Base-by-base conservation (phyloP, 2,797 vertebrate genomes). In the Danio kyathit region DNA sequence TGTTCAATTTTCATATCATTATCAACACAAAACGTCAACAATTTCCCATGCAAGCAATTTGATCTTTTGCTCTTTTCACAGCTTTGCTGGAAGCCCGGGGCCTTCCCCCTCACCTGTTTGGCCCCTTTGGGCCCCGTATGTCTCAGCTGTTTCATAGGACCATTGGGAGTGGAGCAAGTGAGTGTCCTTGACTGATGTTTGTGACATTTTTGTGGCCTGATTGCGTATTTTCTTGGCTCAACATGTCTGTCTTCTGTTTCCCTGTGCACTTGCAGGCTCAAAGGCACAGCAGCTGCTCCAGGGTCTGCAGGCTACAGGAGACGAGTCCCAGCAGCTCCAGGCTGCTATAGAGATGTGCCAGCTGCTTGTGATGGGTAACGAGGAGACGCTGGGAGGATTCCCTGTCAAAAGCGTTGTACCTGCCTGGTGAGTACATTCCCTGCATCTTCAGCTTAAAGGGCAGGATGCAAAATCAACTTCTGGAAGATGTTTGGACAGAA, bases 321-420 rank as follows among this genome's bases (percentile, higher is more conserved):
- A 99, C 40, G 98, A 99, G 90, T 99, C 97, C 86, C 98, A 99
- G 87, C 98, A 99, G 80, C 96, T 99, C 73, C 98, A 99, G 92
- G 97, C 98, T 29, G 97, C 98, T 57, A 99, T 99, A 88, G 98
- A 99, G 92, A 99, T 99, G 98, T 99, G 98, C 92, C 98, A 99
- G 90, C 92, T 99, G 82, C 89, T 99, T 89, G 98, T 99, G 84
- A 99, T 99, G 98, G 98, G 98, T 78, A 99, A 99, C 71, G 98
- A 99, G 90, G 98, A 99, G 93, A 99, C 98, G 0, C 92, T 99
- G 76, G 98, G 98, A 89, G 98, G 98, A 82, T 99, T 99, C 93
- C 98, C 98, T 59, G 98, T 99, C 64, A 99, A 99, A 89, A 99
- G 95, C 85, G 98, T 99, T 56, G 98, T 99, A 87, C 98, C 98